Conservation (phyloP, 2,888 invertebrate species). For the Standfussiana lucernea region DNA sequence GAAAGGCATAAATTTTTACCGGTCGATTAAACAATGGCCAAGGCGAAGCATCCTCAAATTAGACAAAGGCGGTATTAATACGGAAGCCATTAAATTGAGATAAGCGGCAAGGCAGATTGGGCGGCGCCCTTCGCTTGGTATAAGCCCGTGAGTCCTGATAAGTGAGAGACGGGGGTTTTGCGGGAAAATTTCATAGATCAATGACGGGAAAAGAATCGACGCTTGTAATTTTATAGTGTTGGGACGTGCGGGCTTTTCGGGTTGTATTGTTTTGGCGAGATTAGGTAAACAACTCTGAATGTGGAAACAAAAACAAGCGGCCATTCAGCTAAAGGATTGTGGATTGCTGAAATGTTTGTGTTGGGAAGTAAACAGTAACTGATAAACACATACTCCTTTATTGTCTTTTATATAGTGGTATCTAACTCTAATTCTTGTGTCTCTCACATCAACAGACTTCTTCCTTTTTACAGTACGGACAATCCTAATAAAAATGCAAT, state of each 20-base stretch:
- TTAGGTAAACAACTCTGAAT: constrained; percentile 41
- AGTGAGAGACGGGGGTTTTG: constrained; percentile 84
- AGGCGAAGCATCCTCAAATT: constrained; percentile 84
- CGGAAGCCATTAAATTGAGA: constrained; percentile 90
- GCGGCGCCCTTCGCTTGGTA: constrained; percentile 88
- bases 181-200: constrained; percentile 81
- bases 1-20: constrained; percentile 84
- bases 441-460: background rate
- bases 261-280: constrained; percentile 28
- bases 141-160: constrained; percentile 89
- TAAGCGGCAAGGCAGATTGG: constrained; percentile 89
- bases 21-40: constrained; percentile 86
- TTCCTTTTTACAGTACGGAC: background rate
- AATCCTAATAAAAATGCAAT: constrained; percentile 30
- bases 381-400: background rate
- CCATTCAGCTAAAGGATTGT: background rate
- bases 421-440: background rate
- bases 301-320: constrained; percentile 17
- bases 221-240: constrained; percentile 48
- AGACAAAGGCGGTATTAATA: constrained; percentile 90
- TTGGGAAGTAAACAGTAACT: constrained; percentile 7
- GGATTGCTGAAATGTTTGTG: constrained; percentile 18
- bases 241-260: constrained; percentile 17
- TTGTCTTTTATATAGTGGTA: background rate
- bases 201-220: constrained; percentile 60